These are phyloP conservation scores for Sebastolobus altivelis DNA, from an alignment of 2,797 vertebrate genomes.

Conservation along the genomic window DNA sequence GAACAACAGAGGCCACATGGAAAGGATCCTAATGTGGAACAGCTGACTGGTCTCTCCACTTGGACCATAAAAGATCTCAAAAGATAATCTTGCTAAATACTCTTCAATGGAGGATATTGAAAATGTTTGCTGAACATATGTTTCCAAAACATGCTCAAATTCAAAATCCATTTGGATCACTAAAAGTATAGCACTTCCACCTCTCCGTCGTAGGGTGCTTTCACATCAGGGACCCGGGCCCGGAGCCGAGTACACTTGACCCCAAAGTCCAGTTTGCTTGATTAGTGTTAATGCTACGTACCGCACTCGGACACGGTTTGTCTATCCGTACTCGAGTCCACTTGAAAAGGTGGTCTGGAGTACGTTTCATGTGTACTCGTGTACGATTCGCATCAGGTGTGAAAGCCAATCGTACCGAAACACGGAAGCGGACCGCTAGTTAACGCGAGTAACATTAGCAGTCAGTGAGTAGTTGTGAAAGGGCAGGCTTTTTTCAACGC, in stretches of 20 bases:
- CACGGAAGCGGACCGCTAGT: too few relatives aligned
- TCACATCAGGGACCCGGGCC: neutral
- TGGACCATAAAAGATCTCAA: neutral
- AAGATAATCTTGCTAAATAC: neutral
- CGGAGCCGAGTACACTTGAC: neutral
- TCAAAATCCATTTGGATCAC: neutral
- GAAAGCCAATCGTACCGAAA: too few relatives aligned
- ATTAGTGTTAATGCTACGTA: too few relatives aligned
- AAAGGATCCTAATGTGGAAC: conserved; percentile 25
- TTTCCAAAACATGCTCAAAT: conserved; percentile 2
- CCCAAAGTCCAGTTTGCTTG: neutral
- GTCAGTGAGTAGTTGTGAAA: too few relatives aligned
- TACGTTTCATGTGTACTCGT: too few relatives aligned
- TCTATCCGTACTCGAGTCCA: too few relatives aligned
- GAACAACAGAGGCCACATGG: conserved; percentile 38
- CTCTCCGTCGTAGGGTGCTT: neutral
- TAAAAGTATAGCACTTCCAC: neutral
- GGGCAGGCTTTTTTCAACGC: too few relatives aligned
- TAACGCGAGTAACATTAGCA: too few relatives aligned
- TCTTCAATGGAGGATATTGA: neutral
- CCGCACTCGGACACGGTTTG: too few relatives aligned
- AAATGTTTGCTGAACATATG: neutral
- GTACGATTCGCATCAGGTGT: too few relatives aligned
- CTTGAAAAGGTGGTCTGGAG: too few relatives aligned
- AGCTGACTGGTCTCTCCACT: conserved; percentile 11